Evolutionary conservation across 1,140 invertebrate genomes (phyloP), one percentile per base, ranked within the genome.

Genomic region (Pinna nobilis): DNA sequence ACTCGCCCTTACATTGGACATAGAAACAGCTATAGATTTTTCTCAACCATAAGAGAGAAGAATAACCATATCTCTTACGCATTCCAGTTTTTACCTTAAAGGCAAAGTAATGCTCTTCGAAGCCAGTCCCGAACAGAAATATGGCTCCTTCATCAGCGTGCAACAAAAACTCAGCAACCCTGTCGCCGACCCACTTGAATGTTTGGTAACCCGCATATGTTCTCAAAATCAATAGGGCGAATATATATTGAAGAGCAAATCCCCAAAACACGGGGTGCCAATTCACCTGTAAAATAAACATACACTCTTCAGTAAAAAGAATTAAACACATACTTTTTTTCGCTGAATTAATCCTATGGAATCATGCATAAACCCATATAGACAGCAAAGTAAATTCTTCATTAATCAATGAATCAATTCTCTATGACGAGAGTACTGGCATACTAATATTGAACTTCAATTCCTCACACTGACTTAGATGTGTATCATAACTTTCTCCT

Each of bases 181-280:
- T 82, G 71, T 94, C 90, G 1, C 95, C 94, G 44, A 97, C 84
- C 84, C 95, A 98, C 72, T 94, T 87, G 67, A 98, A 94, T 20
- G 95, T 92, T 0, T 90, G 83, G 55, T 94, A 91, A 0, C 97
- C 97, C 41, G 93, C 89, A 0, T 92, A 82, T 94, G 95, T 98
- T 77, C 95, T 91, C 57, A 99, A 93, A 64, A 96, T 95, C 2
- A 98, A 75, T 0, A 98, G 78, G 0, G 95, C 97, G 70, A 99
- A 93, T 1, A 93, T 53, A 28, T 57, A 75, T 39, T 75, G 73
- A 3, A 75, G 28, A 18, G 73, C 66, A 25, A 75, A 51, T 15
- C 73, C 73, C 73, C 73, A 75, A 25, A 75, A 75, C 51, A 88
- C 86, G 9, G 87, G 82, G 55, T 86, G 82, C 88, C 88, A 89